Evolutionary conservation across 2,797 vertebrate genomes (phyloP).

Genomic region (Telmatherina bonti): DNA sequence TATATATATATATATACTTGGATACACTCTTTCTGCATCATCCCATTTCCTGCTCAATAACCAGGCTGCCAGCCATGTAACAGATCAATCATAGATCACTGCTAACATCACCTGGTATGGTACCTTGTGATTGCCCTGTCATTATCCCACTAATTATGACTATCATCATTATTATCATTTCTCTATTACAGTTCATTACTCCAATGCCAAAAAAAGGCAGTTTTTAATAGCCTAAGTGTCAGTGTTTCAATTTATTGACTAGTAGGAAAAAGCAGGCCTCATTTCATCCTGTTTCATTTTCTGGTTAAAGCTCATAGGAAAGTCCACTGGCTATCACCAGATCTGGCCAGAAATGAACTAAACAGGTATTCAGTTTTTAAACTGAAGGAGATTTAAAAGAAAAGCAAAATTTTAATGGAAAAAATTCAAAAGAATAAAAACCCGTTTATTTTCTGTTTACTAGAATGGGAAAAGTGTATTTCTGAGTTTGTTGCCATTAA

Average conservation of each 20-base stretch:
- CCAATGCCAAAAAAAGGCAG: slow-evolving; percentile 61
- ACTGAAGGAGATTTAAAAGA: slow-evolving; percentile 23
- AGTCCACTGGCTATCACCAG: slow-evolving; percentile 15
- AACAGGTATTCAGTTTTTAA: not conserved
- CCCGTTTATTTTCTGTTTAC: not conserved
- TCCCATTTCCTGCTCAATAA: slow-evolving; percentile 51
- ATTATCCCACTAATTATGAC: slow-evolving; percentile 77
- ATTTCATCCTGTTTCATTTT: slow-evolving; percentile 42
- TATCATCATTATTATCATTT: slow-evolving; percentile 81
- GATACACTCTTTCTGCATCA: slow-evolving; percentile 7
- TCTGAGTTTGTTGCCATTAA: not conserved
- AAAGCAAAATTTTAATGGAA: not conserved
- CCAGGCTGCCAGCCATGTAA: slow-evolving; percentile 50
- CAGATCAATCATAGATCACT: slow-evolving; percentile 75
- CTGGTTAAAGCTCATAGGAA: slow-evolving; percentile 34
- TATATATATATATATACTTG: slow-evolving; percentile 7
- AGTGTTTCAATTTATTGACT: slow-evolving; percentile 68
- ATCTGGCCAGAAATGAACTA: slow-evolving; percentile 35
- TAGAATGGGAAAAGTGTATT: not conserved
- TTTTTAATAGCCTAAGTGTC: slow-evolving; percentile 67
- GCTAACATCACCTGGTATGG: slow-evolving; percentile 73
- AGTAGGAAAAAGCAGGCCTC: slow-evolving; percentile 50
- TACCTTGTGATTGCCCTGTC: slow-evolving; percentile 68
- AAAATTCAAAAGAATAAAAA: not conserved
- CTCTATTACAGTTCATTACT: slow-evolving; percentile 80